Evolutionary conservation across 2,113 vertebrate genomes (phyloP).

Genomic region (Isichthys henryi): DNA sequence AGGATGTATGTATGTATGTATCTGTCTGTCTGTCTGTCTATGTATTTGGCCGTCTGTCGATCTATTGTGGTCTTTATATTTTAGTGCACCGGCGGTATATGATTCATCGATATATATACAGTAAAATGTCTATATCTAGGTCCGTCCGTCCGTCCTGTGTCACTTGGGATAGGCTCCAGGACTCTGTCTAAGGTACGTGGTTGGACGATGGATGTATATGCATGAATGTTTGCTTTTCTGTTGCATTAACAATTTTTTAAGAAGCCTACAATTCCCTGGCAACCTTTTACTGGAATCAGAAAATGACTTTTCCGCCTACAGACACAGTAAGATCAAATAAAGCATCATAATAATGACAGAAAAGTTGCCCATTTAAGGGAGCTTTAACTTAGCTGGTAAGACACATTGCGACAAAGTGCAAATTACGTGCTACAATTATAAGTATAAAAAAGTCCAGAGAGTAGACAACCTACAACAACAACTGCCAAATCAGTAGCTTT

Average conservation of each 20-base stretch:
- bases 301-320: neutral
- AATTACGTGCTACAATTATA: neutral
- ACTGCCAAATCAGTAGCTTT: neutral
- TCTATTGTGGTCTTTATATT: no score
- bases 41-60: no score
- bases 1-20: neutral
- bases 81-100: no score
- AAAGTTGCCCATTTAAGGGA: neutral
- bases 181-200: neutral
- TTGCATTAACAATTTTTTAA: neutral
- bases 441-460: neutral
- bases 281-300: neutral
- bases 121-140: no score
- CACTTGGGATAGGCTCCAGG: neutral
- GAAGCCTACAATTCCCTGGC: neutral
- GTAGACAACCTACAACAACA: neutral
- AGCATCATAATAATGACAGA: neutral
- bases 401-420: neutral
- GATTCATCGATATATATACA: no score
- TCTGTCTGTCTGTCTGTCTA: neutral
- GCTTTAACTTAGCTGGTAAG: neutral
- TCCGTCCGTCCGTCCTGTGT: neutral
- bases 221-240: neutral
- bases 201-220: neutral
- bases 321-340: neutral